phyloP scores from a whole-genome alignment of 2,888 invertebrate species.

The Zaprionus obscuricornis region DNA sequence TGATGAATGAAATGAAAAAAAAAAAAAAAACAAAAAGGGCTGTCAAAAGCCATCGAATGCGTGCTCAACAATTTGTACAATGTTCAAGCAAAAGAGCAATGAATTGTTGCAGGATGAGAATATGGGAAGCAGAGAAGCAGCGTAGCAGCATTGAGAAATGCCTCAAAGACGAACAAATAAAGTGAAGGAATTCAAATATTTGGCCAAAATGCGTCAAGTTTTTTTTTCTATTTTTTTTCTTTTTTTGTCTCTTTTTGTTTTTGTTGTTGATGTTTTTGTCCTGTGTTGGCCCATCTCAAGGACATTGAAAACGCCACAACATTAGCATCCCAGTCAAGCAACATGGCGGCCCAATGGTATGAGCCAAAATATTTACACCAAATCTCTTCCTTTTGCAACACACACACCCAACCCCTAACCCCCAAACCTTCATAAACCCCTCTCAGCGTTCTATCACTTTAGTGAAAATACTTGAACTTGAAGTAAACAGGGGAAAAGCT shows the following conservation, averaged over 20 bases:
- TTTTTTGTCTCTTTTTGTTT: too few relatives aligned
- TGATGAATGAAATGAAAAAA: slow-evolving; percentile 58
- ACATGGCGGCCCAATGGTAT: neutral
- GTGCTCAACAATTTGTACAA: slow-evolving; percentile 43
- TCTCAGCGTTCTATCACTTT: too few relatives aligned
- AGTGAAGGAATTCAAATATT: slow-evolving; percentile 69
- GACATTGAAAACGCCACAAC: slow-evolving; percentile 30
- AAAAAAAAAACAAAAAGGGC: too few relatives aligned
- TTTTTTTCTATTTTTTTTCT: too few relatives aligned
- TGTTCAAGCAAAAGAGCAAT: slow-evolving; percentile 9
- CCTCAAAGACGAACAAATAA: slow-evolving; percentile 49
- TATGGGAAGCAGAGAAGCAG: neutral
- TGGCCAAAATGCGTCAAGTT: slow-evolving; percentile 71
- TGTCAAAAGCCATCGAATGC: slow-evolving; percentile 26
- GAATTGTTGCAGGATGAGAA: neutral
- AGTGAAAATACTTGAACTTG: too few relatives aligned
- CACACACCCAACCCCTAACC: neutral
- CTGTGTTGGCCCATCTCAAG: slow-evolving; percentile 29
- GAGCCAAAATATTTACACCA: slow-evolving; percentile 47
- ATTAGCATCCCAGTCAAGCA: slow-evolving; percentile 27
- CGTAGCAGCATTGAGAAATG: slow-evolving; percentile 19
- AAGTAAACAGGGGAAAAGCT: slow-evolving; percentile 5
- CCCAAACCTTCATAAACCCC: neutral
- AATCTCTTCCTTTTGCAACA: slow-evolving; percentile 10
- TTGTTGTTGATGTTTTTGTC: too few relatives aligned